Percentiles rank a stretch among this genome's conserved stretches.
Evolutionary conservation across 2,113 vertebrate species (phyloP).

Genomic region (Semnopithecus entellus): DNA sequence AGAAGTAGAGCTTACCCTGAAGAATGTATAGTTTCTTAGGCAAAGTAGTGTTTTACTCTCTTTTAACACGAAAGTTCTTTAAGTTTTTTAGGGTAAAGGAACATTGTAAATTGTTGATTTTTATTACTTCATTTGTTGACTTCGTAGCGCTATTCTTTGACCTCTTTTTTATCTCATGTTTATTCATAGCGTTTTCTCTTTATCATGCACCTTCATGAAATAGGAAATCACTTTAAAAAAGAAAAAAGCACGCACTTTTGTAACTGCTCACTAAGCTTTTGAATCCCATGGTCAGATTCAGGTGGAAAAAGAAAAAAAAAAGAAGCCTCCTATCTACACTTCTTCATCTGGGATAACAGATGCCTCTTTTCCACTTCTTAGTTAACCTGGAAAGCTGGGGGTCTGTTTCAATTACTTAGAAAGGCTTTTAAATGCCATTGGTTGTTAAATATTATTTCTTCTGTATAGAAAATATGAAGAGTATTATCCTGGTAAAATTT

Average conservation of each 20-base stretch:
- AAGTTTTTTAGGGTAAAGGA: background rate
- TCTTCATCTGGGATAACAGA: conserved; percentile 16
- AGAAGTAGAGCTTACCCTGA: background rate
- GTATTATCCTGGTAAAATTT: background rate
- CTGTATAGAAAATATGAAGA: background rate
- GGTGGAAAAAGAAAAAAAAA: background rate
- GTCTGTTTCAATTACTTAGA: conserved; percentile 72
- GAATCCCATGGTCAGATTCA: background rate
- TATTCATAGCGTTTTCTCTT: background rate
- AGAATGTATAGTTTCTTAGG: background rate
- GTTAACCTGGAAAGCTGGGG: conserved; percentile 58
- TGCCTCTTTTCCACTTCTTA: conserved; percentile 55
- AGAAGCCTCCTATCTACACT: background rate
- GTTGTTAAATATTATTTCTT: conserved; percentile 50
- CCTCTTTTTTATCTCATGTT: background rate
- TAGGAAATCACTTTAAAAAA: background rate
- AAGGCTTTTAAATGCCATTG: conserved; percentile 43
- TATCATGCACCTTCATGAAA: background rate
- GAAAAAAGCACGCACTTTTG: background rate
- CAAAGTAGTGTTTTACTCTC: background rate
- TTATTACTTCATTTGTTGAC: background rate
- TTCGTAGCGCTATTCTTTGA: background rate
- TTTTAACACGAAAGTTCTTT: background rate
- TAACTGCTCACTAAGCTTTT: background rate
- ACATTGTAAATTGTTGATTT: background rate